Conservation (phyloP, 1,140 invertebrate species). For the Spodoptera frugiperda region DNA sequence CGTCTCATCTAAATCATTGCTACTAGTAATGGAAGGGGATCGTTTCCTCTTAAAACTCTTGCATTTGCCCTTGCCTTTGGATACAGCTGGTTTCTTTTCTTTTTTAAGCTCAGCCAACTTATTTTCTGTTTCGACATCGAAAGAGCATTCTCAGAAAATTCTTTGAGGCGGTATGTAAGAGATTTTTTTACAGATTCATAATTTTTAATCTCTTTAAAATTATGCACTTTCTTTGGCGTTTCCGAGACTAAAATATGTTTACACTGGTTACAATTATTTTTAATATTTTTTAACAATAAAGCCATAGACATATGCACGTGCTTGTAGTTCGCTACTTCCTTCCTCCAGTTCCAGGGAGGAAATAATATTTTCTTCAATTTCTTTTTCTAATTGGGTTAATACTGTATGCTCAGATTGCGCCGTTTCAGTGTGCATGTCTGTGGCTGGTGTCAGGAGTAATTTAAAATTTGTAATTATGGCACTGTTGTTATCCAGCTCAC, state of each 20-base stretch:
- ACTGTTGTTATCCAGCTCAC: not conserved
- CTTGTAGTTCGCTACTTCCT: not conserved
- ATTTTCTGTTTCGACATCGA: no score
- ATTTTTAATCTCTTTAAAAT: constrained; percentile 4
- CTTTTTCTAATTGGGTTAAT: no score
- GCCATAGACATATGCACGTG: not conserved
- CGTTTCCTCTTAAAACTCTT: no score
- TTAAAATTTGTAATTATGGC: constrained; percentile 1
- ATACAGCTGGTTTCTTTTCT: no score
- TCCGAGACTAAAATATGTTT: not conserved
- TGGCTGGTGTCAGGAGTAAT: not conserved
- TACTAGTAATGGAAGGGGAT: no score
- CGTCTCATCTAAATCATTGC: no score
- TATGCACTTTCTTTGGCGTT: not conserved
- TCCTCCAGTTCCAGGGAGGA: not conserved
- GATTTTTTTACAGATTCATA: not conserved
- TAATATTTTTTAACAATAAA: not conserved
- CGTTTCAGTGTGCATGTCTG: not conserved
- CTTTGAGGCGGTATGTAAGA: not conserved
- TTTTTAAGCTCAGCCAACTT: no score
- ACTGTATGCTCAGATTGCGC: not conserved
- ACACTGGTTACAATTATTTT: not conserved
- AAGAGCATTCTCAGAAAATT: no score
- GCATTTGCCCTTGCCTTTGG: no score
- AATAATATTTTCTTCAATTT: not conserved